Conservation (phyloP, 2,797 vertebrate species). For the Amniataba percoides region DNA sequence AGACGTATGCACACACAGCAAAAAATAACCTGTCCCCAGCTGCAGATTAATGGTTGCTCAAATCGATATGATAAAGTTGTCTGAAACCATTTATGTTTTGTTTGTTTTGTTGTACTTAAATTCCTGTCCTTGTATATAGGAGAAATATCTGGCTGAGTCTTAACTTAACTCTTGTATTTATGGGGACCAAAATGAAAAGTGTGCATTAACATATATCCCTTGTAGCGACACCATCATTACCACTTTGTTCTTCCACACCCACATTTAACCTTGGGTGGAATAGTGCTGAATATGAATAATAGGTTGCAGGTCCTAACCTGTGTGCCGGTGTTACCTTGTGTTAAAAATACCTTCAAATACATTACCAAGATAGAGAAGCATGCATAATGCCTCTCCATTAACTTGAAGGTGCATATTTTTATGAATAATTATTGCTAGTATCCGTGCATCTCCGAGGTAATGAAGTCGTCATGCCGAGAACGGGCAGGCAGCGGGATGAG, state of each 20-base stretch:
- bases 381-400: conserved; percentile 70
- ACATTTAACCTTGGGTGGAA: conserved; percentile 76
- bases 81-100: conserved; percentile 35
- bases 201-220: conserved; percentile 67
- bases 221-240: conserved; percentile 65
- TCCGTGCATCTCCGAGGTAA: conserved; percentile 55
- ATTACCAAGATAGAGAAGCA: conserved; percentile 53
- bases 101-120: conserved; percentile 26
- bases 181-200: conserved; percentile 46
- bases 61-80: conserved; percentile 25
- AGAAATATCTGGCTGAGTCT: conserved; percentile 31
- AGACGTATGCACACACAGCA: neutral
- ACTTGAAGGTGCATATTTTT: conserved; percentile 67
- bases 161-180: conserved; percentile 34
- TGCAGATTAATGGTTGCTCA: conserved; percentile 15
- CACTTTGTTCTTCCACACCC: conserved; percentile 57
- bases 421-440: conserved; percentile 67
- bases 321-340: conserved; percentile 40
- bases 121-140: conserved; percentile 39
- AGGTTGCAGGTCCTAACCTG: conserved; percentile 66
- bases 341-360: conserved; percentile 72
- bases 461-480: conserved; percentile 43
- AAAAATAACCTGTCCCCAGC: neutral
- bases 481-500: conserved; percentile 21
- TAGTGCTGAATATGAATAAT: conserved; percentile 70